Evolutionary conservation across 2,797 vertebrate species (phyloP).

Genomic region (Acestrorhynchus altus): DNA sequence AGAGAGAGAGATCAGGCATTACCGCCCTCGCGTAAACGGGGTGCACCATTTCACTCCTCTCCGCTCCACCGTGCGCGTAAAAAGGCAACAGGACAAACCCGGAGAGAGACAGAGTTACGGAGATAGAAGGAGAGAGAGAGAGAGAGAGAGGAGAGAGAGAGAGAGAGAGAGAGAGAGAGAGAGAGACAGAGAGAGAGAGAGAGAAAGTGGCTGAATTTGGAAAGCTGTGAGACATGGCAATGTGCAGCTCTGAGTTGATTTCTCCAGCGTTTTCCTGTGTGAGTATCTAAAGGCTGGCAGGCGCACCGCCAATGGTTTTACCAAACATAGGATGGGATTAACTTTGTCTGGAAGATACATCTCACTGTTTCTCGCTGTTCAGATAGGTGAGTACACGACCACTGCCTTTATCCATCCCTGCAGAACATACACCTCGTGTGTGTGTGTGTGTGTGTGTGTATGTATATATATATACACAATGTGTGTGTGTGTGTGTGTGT

Average conservation of each 20-base stretch:
- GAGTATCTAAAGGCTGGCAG: slow-evolving; percentile 84
- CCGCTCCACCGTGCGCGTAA: slow-evolving; percentile 65
- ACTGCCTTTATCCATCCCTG: slow-evolving; percentile 21
- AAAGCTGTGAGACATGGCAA: slow-evolving; percentile 78
- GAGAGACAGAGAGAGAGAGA: slow-evolving; percentile 20
- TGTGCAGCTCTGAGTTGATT: slow-evolving; percentile 77
- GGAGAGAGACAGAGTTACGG: slow-evolving; percentile 76
- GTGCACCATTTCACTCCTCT: slow-evolving; percentile 80
- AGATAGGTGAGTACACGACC: slow-evolving; percentile 85
- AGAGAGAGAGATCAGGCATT: slow-evolving; percentile 52
- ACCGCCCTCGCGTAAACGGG: slow-evolving; percentile 84
- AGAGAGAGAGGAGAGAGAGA: slow-evolving; percentile 1
- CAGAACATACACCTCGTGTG: slow-evolving; percentile 2
- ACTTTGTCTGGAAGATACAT: slow-evolving; percentile 91
- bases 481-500: not conserved
- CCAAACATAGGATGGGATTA: slow-evolving; percentile 94
- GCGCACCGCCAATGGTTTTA: slow-evolving; percentile 87
- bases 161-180: slow-evolving; percentile 1
- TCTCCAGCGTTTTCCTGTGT: slow-evolving; percentile 81
- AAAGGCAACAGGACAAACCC: slow-evolving; percentile 37
- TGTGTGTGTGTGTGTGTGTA: not conserved
- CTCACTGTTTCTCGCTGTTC: slow-evolving; percentile 89
- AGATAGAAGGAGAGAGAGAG: slow-evolving; percentile 4
- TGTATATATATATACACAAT: too few species aligned
- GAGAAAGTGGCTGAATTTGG: slow-evolving; percentile 22